Percentiles rank a stretch among this genome's conserved stretches.
phyloP scores from a whole-genome alignment of 2,113 vertebrate species.

The Eurystomus gularis region DNA sequence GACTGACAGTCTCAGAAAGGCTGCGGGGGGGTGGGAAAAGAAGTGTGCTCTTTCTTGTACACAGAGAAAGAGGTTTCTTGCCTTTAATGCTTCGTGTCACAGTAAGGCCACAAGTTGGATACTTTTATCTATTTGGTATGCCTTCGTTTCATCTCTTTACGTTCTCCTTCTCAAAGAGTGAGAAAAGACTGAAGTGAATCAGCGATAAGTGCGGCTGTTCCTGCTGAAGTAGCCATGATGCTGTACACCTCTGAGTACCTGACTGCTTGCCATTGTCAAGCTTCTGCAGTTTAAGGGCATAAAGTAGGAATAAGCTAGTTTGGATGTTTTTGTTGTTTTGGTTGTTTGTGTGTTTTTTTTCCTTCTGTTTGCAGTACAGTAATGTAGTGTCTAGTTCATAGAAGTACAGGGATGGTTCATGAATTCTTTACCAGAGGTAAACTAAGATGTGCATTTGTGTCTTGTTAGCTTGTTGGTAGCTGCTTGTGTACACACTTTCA shows the following conservation, averaged over 20 bases:
- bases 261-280: background rate
- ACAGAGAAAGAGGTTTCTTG: constrained; percentile 29
- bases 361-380: background rate
- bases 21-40: background rate
- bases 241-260: background rate
- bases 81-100: constrained; percentile 43
- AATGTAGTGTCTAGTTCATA: background rate
- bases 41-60: constrained; percentile 2
- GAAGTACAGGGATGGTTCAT: background rate
- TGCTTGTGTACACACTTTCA: background rate
- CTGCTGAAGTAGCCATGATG: background rate
- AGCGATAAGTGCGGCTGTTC: background rate
- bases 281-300: background rate
- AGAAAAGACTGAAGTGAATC: constrained; percentile 40
- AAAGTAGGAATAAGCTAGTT: background rate
- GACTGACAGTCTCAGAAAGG: constrained; percentile 17
- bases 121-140: constrained; percentile 61
- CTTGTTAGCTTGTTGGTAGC: background rate
- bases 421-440: background rate
- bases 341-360: background rate
- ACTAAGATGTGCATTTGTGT: background rate
- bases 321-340: background rate
- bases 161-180: constrained; percentile 39
- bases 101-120: constrained; percentile 38
- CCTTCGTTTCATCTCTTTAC: constrained; percentile 63